A percentile compares a stretch with the other conserved stretches of the same genome.
These are phyloP conservation scores for Myotis planiceps DNA, from an alignment of 2,797 vertebrate species.

Conservation along the genomic window DNA sequence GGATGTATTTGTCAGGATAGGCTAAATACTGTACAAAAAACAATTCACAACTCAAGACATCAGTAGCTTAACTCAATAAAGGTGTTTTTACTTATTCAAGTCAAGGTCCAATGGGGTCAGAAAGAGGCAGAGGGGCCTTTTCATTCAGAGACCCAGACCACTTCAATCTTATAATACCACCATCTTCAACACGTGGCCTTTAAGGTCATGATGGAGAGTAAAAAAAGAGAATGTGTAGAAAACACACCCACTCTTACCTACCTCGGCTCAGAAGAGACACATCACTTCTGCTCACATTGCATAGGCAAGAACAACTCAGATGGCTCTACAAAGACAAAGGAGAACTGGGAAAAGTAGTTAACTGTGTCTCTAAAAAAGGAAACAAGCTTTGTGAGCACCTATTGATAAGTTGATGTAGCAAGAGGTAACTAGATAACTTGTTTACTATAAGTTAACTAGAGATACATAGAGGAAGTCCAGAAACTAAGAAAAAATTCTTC, in stretches of 20 bases:
- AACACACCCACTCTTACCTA: background rate
- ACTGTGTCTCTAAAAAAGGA: background rate
- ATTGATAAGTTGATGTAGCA: background rate
- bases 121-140: background rate
- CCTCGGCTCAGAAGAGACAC: background rate
- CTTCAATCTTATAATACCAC: background rate
- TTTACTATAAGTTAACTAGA: background rate
- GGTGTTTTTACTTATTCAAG: background rate
- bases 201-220: background rate
- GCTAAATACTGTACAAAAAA: background rate
- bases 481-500: background rate
- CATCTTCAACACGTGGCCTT: background rate
- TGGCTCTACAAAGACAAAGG: background rate
- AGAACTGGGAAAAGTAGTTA: background rate
- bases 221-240: background rate
- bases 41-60: background rate
- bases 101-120: conserved; percentile 11
- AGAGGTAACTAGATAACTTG: background rate
- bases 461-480: conserved; percentile 12
- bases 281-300: background rate
- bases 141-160: background rate
- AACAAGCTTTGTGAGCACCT: background rate
- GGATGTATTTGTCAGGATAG: conserved; percentile 1
- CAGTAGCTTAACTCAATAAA: conserved; percentile 3
- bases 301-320: background rate